Evolutionary conservation across 2,888 invertebrate genomes (phyloP).

Genomic region (Andrena haemorrhoa): DNA sequence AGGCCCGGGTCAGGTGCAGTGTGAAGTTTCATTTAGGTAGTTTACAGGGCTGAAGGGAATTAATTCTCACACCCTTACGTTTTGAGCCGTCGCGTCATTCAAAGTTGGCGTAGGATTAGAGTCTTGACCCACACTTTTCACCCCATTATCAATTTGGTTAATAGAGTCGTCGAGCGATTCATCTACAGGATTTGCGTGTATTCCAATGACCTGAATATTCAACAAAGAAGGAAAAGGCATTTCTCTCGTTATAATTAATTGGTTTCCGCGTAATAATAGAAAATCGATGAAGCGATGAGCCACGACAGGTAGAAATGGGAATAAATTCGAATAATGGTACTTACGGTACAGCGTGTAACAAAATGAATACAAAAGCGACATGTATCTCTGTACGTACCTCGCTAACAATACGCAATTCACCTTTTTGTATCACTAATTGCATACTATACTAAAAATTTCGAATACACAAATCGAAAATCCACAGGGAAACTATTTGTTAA

Average conservation of each 20-base stretch:
- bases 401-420: no score
- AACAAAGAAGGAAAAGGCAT: not conserved
- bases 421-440: no score
- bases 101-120: not conserved
- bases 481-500: not conserved
- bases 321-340: no score
- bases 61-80: conserved; percentile 21
- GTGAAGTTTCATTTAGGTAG: not conserved
- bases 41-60: not conserved
- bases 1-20: not conserved
- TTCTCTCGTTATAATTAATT: conserved; percentile 1
- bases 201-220: conserved; percentile 21
- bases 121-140: conserved; percentile 6
- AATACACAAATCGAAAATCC: not conserved
- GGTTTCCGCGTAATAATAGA: not conserved
- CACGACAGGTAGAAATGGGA: no score
- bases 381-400: no score
- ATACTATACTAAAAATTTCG: not conserved
- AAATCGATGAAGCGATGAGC: not conserved
- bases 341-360: no score
- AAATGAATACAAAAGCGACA: no score
- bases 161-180: conserved; percentile 38
- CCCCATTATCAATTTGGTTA: conserved; percentile 66
- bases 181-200: conserved; percentile 66
- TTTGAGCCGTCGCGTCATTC: not conserved